Evolutionary conservation across 30 jellyfish, hydroid and myxozoan genomes (phyloP), one percentile per base, ranked within the genome.

Genomic region (Catostylus mosaicus): DNA sequence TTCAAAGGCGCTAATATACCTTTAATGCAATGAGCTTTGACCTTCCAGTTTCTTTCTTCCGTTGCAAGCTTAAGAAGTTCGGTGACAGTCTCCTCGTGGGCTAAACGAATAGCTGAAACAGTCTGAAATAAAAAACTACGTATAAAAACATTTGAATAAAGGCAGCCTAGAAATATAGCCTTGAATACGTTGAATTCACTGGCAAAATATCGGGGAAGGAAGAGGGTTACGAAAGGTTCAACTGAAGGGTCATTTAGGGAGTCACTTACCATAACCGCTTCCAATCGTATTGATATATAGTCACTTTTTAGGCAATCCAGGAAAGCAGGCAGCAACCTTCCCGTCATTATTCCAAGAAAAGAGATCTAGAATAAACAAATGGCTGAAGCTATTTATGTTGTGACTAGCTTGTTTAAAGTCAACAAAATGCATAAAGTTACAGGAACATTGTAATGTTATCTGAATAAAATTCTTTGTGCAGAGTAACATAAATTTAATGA

Each of bases 41-140:
- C 90, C 64, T 79, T 88, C 89, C 91, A 88, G 77, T 74, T 88
- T 46, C 93, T 20, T 35, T 88, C 97, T 30, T 81, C 86, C n/a
- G 43, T 67, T 2, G 77, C 90, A 4, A 88, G 86, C 67, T 54
- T 65, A 27, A 88, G 80, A 48, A 88, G 50, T 34, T 67, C 88
- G 1, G 63, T 67, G 19, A 80, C 66, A 26, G 37, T 69, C 23
- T 72, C 80, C 12, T 60, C 89, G 34, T 88, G 82, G 5, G 79
- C 22, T 36, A 88, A 61, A 7, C 77, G 94, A 51, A 84, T 75
- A 16, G 94, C 88, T 46, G 88, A 66, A 29, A 67, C 77, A 46
- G 94, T 67, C 94, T 84, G 65, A 40, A 69, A 46, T 24, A 40
- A 40, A 7, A 40, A 40, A 40, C 14, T n/a, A n/a, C n/a, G n/a